Percentiles rank a stretch among this genome's conserved stretches.
Conservation (phyloP, 2,113 vertebrate species). For the Chionomys nivalis region DNA sequence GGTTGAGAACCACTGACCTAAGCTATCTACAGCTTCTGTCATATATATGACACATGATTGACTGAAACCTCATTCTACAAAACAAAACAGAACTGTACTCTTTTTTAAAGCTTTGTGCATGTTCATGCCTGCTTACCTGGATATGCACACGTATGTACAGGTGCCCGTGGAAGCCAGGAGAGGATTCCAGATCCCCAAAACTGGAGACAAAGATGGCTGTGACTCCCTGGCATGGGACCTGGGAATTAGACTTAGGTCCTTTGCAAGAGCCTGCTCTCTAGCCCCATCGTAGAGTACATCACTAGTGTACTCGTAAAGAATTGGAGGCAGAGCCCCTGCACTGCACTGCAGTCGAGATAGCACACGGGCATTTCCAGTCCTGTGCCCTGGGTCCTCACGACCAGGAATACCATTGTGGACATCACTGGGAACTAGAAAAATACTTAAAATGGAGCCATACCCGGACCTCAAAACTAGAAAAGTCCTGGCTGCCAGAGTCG, state of each 20-base stretch:
- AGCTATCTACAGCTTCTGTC: too few relatives aligned
- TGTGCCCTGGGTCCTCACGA: background rate
- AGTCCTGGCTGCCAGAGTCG: background rate
- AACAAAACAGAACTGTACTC: background rate
- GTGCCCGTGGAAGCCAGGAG: background rate
- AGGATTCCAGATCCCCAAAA: background rate
- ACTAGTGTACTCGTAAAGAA: background rate
- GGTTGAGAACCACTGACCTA: background rate
- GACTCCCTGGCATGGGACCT: background rate
- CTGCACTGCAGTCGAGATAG: background rate
- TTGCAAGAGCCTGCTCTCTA: background rate
- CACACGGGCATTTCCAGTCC: background rate
- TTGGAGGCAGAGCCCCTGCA: background rate
- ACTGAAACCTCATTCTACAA: background rate
- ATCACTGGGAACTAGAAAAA: background rate
- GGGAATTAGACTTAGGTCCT: background rate
- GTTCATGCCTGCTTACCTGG: background rate
- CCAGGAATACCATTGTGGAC: background rate
- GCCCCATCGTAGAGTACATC: background rate
- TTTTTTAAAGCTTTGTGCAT: background rate
- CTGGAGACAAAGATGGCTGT: background rate
- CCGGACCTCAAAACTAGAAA: background rate
- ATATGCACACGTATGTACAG: background rate
- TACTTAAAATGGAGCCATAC: background rate
- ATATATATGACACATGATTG: background rate